These are phyloP conservation scores for human (Homo sapiens) DNA, from an alignment of 2,113 vertebrate species.

Conservation along the genomic window GRCh38 chr1:116543001-116543500, in stretches of 20 bases:
- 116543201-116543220: too few relatives aligned
- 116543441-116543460: background rate
- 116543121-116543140: background rate
- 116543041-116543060: background rate
- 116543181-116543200: too few relatives aligned
- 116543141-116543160: accelerated
- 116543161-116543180: background rate
- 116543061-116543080: background rate
- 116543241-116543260: background rate
- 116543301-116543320: background rate
- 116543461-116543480: background rate
- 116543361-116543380: background rate
- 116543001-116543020: too few relatives aligned
- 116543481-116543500: background rate
- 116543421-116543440: background rate
- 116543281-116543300: too few relatives aligned
- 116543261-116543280: background rate
- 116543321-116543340: background rate
- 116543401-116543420: background rate
- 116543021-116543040: background rate
- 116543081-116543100: background rate
- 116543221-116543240: background rate
- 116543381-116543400: background rate
- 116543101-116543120: background rate
- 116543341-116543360: background rate